phyloP scores from a whole-genome alignment of 2,797 vertebrate genomes.

The Megalops cyprinoides region DNA sequence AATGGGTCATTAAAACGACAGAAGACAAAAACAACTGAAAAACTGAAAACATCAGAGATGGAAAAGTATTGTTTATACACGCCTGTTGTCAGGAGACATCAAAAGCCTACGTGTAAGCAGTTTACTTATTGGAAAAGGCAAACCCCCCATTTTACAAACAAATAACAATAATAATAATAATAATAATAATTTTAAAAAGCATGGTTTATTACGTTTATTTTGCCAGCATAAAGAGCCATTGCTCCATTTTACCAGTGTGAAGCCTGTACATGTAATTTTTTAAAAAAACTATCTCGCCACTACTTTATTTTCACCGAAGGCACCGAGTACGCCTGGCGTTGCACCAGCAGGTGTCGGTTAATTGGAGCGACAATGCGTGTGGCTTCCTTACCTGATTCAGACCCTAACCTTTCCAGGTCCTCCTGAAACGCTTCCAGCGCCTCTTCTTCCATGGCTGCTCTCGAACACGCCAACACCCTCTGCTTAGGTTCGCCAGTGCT shows the following conservation, averaged over 20 bases:
- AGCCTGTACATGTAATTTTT: too few species aligned
- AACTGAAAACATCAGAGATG: neutral
- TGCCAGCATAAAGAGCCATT: too few species aligned
- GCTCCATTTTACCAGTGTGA: too few species aligned
- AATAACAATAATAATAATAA: too few species aligned
- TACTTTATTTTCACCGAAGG: neutral
- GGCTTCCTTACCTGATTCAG: conserved; percentile 62
- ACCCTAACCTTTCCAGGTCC: conserved; percentile 90
- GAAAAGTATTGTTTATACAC: neutral
- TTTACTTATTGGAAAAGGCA: too few species aligned
- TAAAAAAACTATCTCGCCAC: too few species aligned
- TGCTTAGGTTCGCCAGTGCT: conserved; percentile 91
- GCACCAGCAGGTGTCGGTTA: neutral
- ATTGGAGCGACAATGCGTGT: neutral
- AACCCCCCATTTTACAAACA: too few species aligned
- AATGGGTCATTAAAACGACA: neutral
- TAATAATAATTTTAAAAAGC: too few species aligned
- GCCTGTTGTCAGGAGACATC: too few species aligned
- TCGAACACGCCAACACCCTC: conserved; percentile 83
- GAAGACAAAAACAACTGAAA: neutral
- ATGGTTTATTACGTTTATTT: too few species aligned
- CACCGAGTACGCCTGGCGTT: neutral
- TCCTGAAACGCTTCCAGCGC: conserved; percentile 91
- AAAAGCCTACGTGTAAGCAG: too few species aligned
- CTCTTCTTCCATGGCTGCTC: conserved; percentile 93